Conservation (phyloP, 2,113 vertebrate species). For the Piprites chloris region DNA sequence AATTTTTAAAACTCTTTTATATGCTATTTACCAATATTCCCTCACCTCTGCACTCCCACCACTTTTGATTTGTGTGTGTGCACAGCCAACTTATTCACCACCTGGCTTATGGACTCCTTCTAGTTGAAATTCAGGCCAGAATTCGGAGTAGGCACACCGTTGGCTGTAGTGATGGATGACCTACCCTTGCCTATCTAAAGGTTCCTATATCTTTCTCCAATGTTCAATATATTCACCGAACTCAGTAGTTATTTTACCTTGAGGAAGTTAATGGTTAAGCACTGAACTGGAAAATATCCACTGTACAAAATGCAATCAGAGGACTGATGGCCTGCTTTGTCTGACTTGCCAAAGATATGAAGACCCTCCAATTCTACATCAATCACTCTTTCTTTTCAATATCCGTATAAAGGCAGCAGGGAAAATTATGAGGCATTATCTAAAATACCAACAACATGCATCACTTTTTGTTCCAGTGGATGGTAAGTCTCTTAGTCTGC, state of each 20-base stretch:
- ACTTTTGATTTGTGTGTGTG: slow-evolving; percentile 20
- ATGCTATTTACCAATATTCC: not conserved
- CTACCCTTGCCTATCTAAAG: not conserved
- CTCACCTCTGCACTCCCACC: not conserved
- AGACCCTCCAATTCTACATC: slow-evolving; percentile 26
- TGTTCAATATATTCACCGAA: not conserved
- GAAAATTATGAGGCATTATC: not conserved
- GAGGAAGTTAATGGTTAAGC: slow-evolving; percentile 53
- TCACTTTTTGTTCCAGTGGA: not conserved
- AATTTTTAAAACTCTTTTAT: not conserved
- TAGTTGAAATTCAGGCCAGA: not conserved
- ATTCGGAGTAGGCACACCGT: not conserved
- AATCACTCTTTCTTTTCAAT: slow-evolving; percentile 1
- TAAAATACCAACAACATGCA: not conserved
- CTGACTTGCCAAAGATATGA: slow-evolving; percentile 16
- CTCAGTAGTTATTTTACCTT: slow-evolving; percentile 43
- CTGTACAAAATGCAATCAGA: not conserved
- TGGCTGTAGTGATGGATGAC: slow-evolving; percentile 15
- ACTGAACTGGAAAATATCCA: slow-evolving; percentile 38
- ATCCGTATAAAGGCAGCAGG: not conserved
- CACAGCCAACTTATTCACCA: not conserved
- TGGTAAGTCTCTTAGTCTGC: not conserved
- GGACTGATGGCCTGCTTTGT: slow-evolving; percentile 9
- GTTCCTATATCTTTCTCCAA: slow-evolving; percentile 4
- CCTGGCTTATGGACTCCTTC: not conserved